phyloP scores from a whole-genome alignment of 2,888 invertebrate genomes.

The Lysandra coridon region DNA sequence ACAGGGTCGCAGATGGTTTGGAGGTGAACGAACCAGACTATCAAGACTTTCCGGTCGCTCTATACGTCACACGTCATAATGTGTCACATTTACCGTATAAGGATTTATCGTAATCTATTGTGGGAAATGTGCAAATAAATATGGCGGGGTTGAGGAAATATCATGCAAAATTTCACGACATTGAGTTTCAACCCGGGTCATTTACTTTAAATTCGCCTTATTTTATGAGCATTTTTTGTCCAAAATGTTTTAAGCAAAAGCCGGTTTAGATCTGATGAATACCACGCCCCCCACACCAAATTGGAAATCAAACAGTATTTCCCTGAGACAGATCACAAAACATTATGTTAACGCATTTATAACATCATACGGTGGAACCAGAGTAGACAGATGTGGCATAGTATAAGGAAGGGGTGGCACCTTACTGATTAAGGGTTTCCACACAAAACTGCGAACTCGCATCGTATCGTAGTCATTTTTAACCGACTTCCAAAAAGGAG shows the following conservation, averaged over 20 bases:
- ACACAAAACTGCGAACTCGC: too few relatives aligned
- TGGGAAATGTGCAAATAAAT: neutral
- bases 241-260: neutral
- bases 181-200: neutral
- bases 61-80: conserved; percentile 44
- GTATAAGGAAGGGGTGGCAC: too few relatives aligned
- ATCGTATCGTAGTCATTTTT: too few relatives aligned
- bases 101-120: neutral
- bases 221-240: neutral
- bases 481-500: too few relatives aligned
- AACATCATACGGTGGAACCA: too few relatives aligned
- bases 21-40: conserved; percentile 71
- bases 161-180: neutral
- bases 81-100: conserved; percentile 6
- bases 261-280: neutral
- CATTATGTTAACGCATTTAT: too few relatives aligned
- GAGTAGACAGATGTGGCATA: too few relatives aligned
- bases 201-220: neutral
- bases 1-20: conserved; percentile 68
- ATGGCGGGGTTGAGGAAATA: neutral
- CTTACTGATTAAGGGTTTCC: too few relatives aligned
- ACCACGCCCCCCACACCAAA: too few relatives aligned
- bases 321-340: too few relatives aligned
- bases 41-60: conserved; percentile 65
- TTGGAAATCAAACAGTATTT: too few relatives aligned